A percentile compares a stretch with the other conserved stretches of the same genome.
These are phyloP conservation scores for Polyommatus iphigenia DNA, from an alignment of 2,888 invertebrate genomes.

Conservation along the genomic window DNA sequence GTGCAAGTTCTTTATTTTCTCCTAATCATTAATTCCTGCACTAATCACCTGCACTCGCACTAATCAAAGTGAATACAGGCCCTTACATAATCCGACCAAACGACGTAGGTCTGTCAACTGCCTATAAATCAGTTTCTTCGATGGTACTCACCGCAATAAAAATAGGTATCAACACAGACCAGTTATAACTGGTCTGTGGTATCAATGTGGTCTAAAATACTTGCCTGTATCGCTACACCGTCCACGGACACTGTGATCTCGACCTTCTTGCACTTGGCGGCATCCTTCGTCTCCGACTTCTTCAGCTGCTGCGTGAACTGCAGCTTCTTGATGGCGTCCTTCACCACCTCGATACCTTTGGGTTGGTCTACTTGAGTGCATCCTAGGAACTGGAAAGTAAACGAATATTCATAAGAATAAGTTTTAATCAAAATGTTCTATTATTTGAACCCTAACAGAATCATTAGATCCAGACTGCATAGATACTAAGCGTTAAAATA, in stretches of 20 bases:
- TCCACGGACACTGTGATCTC: slow-evolving; percentile 98
- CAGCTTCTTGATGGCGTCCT: slow-evolving; percentile 97
- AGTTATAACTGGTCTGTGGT: too few relatives aligned
- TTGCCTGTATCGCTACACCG: slow-evolving; percentile 94
- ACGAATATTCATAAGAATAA: background rate
- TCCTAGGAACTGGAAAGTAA: slow-evolving; percentile 89
- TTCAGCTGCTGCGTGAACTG: slow-evolving; percentile 96
- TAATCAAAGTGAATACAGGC: too few relatives aligned
- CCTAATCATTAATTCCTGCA: too few relatives aligned
- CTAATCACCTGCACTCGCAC: too few relatives aligned
- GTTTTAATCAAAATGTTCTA: background rate
- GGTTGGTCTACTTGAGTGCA: slow-evolving; percentile 97
- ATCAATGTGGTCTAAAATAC: slow-evolving; percentile 29
- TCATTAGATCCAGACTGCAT: too few relatives aligned
- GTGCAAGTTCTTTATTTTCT: too few relatives aligned
- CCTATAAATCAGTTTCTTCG: too few relatives aligned
- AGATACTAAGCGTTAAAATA: too few relatives aligned
- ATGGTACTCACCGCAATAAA: too few relatives aligned
- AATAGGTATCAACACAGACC: too few relatives aligned
- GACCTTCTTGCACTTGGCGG: slow-evolving; percentile 93
- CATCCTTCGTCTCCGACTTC: slow-evolving; percentile 94
- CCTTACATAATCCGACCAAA: too few relatives aligned
- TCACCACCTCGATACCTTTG: slow-evolving; percentile 98
- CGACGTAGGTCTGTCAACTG: too few relatives aligned
- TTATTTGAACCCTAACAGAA: background rate